These are phyloP conservation scores for Malurus splendens DNA, from an alignment of 2,797 vertebrate genomes.

Conservation along the genomic window DNA sequence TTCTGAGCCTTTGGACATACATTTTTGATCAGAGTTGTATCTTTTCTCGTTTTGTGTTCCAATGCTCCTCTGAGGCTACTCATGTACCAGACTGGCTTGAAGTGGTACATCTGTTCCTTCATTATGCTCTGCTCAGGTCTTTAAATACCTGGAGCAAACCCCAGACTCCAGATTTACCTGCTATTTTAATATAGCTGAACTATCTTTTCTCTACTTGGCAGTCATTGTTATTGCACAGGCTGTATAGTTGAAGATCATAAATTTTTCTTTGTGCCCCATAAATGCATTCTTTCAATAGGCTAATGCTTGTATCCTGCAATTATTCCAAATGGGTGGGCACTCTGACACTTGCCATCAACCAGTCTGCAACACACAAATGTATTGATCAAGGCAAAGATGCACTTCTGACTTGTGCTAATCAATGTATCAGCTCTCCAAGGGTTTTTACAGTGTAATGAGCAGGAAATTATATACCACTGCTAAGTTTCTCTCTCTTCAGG, in stretches of 20 bases:
- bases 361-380: conserved; percentile 33
- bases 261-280: conserved; percentile 27
- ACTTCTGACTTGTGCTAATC: conserved; percentile 60
- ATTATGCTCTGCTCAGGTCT: conserved; percentile 41
- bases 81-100: conserved; percentile 28
- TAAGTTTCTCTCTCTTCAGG: conserved; percentile 66
- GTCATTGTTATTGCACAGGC: conserved; percentile 39
- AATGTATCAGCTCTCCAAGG: conserved; percentile 63
- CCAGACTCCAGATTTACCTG: conserved; percentile 58
- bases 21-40: not conserved
- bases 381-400: conserved; percentile 57
- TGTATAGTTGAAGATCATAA: conserved; percentile 31
- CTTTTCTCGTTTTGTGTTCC: conserved; percentile 8
- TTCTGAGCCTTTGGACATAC: not conserved
- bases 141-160: conserved; percentile 57
- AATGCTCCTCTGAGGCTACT: conserved; percentile 35
- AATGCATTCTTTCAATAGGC: conserved; percentile 31
- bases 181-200: conserved; percentile 40
- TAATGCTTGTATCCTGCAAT: conserved; percentile 39
- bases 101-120: conserved; percentile 52
- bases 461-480: conserved; percentile 56
- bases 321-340: conserved; percentile 48
- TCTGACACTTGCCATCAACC: conserved; percentile 51
- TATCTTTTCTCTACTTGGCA: conserved; percentile 9
- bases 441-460: conserved; percentile 64